Evolutionary conservation across 2,888 invertebrate species (phyloP).

Genomic region (Diarsia dahlii): DNA sequence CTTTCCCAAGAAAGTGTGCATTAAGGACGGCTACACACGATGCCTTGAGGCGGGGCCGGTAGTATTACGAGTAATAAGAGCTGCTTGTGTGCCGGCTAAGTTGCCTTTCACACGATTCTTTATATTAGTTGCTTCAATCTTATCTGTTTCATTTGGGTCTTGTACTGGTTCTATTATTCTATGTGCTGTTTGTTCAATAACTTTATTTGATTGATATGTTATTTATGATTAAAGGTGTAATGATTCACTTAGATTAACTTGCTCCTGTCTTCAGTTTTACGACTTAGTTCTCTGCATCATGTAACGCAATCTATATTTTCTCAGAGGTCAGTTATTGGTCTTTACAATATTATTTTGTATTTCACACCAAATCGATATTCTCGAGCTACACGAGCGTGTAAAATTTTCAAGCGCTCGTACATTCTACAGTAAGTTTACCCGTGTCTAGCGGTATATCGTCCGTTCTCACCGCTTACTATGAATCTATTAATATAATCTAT

Average conservation of each 20-base stretch:
- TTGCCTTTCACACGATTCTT: constrained; percentile 51
- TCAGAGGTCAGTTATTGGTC: neutral
- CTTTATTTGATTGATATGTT: constrained; percentile 6
- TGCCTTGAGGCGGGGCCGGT: constrained; percentile 62
- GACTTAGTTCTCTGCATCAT: neutral
- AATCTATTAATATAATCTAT: constrained; percentile 49
- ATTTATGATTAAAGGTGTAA: neutral
- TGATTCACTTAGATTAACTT: neutral
- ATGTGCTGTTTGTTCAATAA: constrained; percentile 14
- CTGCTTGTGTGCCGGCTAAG: constrained; percentile 33
- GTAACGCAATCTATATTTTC: neutral
- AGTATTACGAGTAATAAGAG: constrained; percentile 59
- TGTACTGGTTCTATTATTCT: constrained; percentile 30
- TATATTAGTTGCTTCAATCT: constrained; percentile 38
- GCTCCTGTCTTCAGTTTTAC: neutral
- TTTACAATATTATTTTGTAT: constrained; percentile 20
- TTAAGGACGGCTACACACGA: constrained; percentile 67
- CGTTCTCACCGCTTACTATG: constrained; percentile 33
- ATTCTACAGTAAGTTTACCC: constrained; percentile 32
- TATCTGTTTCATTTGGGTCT: constrained; percentile 47
- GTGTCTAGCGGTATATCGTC: constrained; percentile 47
- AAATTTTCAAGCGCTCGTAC: constrained; percentile 26
- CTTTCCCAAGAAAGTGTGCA: constrained; percentile 69
- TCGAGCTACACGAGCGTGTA: constrained; percentile 32
- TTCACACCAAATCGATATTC: constrained; percentile 21